Evolutionary conservation across 1,140 invertebrate species (phyloP), one percentile per base, ranked within the genome.

Genomic region (Mizuhopecten yessoensis): DNA sequence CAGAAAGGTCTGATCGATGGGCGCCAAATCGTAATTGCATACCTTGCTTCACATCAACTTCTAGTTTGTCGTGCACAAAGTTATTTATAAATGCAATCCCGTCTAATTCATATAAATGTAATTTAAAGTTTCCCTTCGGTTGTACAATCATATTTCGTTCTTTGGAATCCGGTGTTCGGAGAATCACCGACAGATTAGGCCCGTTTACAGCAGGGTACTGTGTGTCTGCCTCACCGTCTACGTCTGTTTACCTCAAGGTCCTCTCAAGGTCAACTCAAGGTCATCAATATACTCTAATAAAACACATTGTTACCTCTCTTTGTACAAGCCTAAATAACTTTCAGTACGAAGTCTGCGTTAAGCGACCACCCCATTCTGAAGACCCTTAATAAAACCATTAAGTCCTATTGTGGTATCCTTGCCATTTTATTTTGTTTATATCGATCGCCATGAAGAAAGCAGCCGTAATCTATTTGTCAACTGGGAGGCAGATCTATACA

Each of bases 51-150:
- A n/a, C n/a, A 75, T 75, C 57, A 75, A 29, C 57, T 29, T 75
- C 57, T 75, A 29, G 57, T 75, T 75, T 75, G 57, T 7, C 57
- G 57, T 75, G 57, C 57, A 3, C n/a, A 75, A 75, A 75, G 57
- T 75, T 75, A 75, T 75, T 75, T 75, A 75, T 75, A 75, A 75
- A 75, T 75, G 2, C 57, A 75, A 75, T 75, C n/a, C 29, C 57
- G 5, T 75, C 57, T 75, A 75, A 75, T 75, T 75, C 57, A 29
- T 75, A 75, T 75, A n/a, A 75, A 75, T 75, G 57, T 75, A 29
- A 29, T 75, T n/a, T 75, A 29, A 75, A 75, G 57, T 29, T 75
- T 75, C 57, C 23, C 29, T 75, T 17, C 9, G 57, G 9, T 75
- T n/a, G n/a, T 75, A 75, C 42, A 45, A 29, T 75, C 57, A 75